A percentile compares a stretch with the other conserved stretches of the same genome.
These are phyloP conservation scores for Sarcophaga carnaria DNA, from an alignment of 2,888 invertebrate species.

Conservation along the genomic window DNA sequence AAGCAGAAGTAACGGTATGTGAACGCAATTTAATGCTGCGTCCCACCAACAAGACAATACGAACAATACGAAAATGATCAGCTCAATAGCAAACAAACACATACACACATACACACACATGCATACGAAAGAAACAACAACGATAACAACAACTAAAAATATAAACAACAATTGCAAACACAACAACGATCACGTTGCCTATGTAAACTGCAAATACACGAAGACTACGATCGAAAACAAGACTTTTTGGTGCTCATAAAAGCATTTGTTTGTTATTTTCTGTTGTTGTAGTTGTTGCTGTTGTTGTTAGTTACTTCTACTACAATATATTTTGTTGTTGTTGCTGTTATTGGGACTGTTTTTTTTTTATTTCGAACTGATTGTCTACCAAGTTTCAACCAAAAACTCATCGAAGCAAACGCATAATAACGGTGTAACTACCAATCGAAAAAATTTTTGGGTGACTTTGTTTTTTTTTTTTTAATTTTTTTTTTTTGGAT, in stretches of 20 bases:
- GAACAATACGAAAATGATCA: conserved; percentile 24
- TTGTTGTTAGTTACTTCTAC: conserved; percentile 21
- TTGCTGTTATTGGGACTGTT: neutral
- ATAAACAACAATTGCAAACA: neutral
- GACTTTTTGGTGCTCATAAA: conserved; percentile 54
- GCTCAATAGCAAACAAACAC: neutral
- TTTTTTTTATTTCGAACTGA: conserved; percentile 24
- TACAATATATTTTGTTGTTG: neutral
- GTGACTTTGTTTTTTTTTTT: conserved; percentile 30
- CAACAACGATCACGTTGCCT: conserved; percentile 10
- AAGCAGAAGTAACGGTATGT: conserved; percentile 65
- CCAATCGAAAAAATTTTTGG: conserved; percentile 46
- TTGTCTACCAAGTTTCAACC: conserved; percentile 43
- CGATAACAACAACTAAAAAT: neutral
- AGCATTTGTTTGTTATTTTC: conserved; percentile 15
- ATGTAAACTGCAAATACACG: neutral
- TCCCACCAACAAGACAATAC: conserved; percentile 49
- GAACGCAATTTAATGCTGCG: conserved; percentile 67
- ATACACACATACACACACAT: conserved; percentile 3
- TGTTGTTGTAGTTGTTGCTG: conserved; percentile 23
- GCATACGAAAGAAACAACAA: neutral
- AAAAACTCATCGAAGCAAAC: conserved; percentile 63
- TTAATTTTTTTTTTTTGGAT: too few relatives aligned
- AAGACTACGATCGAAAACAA: conserved; percentile 41
- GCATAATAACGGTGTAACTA: conserved; percentile 67